Evolutionary conservation across 2,113 vertebrate genomes (phyloP).

Genomic region (Laticauda colubrina): DNA sequence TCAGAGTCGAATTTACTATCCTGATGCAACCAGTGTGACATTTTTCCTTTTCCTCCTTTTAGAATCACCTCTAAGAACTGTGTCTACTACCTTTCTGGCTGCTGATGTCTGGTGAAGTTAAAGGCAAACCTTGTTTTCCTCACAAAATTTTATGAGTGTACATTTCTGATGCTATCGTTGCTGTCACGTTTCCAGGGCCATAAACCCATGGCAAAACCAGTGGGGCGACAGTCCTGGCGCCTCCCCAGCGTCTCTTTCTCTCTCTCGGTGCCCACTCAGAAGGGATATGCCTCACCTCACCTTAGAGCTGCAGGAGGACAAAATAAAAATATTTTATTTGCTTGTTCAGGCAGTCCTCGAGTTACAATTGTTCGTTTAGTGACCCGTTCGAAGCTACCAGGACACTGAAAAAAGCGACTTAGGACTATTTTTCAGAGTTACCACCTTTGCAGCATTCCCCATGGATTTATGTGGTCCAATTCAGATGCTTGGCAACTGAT

Average conservation of each 20-base stretch:
- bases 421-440: not conserved
- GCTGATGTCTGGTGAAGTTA: not conserved
- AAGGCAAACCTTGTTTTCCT: not conserved
- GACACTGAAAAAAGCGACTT: not conserved
- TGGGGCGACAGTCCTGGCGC: not conserved
- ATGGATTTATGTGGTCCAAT: no score
- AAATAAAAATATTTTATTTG: not conserved
- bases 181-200: constrained; percentile 17
- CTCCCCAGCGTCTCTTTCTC: not conserved
- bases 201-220: not conserved
- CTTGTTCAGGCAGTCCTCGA: not conserved
- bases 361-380: not conserved
- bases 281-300: not conserved
- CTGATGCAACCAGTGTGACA: not conserved
- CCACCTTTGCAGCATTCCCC: no score
- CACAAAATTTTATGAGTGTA: not conserved
- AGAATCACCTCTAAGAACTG: not conserved
- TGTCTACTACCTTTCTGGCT: not conserved
- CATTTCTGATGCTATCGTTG: constrained; percentile 3
- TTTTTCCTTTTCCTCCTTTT: not conserved
- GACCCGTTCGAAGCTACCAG: not conserved
- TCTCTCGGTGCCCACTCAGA: not conserved
- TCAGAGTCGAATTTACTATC: not conserved
- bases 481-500: no score
- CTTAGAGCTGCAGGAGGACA: not conserved